A percentile compares a stretch with the other conserved stretches of the same genome.
These are phyloP conservation scores for Bathynomus jamesi DNA, from an alignment of 1,140 invertebrate genomes.

Conservation along the genomic window DNA sequence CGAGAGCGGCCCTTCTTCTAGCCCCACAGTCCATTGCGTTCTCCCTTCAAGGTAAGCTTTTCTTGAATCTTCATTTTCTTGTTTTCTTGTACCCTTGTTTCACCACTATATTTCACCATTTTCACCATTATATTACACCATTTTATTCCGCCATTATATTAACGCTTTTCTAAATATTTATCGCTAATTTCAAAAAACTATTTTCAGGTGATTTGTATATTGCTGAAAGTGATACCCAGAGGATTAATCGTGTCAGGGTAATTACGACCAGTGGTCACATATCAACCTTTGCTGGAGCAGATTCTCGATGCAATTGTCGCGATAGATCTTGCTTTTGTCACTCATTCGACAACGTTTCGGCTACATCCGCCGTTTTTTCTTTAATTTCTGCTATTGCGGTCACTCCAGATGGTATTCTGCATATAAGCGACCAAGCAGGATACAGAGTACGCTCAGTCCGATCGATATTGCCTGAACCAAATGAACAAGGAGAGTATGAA, in stretches of 20 bases:
- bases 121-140: no score
- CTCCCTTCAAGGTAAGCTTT: constrained; percentile 58
- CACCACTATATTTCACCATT: no score
- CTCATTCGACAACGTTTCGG: constrained; percentile 66
- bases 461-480: constrained; percentile 65
- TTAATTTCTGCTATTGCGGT: constrained; percentile 88
- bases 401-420: constrained; percentile 85
- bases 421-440: constrained; percentile 89
- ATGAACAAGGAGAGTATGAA: constrained; percentile 69
- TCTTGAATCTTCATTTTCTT: no score
- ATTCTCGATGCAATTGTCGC: constrained; percentile 89
- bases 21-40: constrained; percentile 92
- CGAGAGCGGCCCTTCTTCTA: constrained; percentile 77
- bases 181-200: background rate
- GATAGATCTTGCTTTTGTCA: constrained; percentile 55
- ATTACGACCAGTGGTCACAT: constrained; percentile 89
- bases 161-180: background rate
- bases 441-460: constrained; percentile 80
- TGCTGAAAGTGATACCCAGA: constrained; percentile 87
- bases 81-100: no score
- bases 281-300: constrained; percentile 80
- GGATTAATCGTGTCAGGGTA: constrained; percentile 79
- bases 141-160: no score
- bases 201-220: constrained; percentile 71
- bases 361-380: constrained; percentile 85